Evolutionary conservation across 64 coral and sea anemone genomes (phyloP), one percentile per base, ranked within the genome.

Genomic region (Hydrozoanthus tunicans): DNA sequence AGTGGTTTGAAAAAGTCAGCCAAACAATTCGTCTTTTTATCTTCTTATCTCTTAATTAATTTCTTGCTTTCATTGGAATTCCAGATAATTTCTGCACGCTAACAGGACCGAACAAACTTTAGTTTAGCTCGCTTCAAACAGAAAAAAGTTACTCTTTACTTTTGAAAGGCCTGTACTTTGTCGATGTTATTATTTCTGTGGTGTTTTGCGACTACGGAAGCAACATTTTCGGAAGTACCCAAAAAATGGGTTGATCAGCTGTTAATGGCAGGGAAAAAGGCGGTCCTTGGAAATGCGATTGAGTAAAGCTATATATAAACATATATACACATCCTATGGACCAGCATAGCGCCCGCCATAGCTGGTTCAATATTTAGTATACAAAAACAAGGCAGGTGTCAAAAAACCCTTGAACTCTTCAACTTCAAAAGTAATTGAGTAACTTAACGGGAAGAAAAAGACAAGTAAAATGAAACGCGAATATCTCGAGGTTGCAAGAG

Each of bases 1-100:
- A 58, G 11, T 72, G 54, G 73, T 58, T 82, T 66, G 80, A 63
- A 59, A 43, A 43, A 52, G 60, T 61, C 61, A 73, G 83, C 67
- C 83, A 53, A 82, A 51, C 80, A 58, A 86, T 72, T 88, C 58
- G 56, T 7, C 15, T 63, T 85, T 73, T 88, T 88, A 88, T 88
- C 84, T 88, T 88, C 70, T 4, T 6, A 88, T 88, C 84, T 88
- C 84, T 59, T 88, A 88, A 88, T 88, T 88, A 88, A 88, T 88
- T 74, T 88, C 74, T 32, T 86, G 66, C 67, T 88, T 74, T 74
- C 20, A 75, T 88, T 88, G 24, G 23, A 60, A 43, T 74, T 60
- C 74, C 68, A 72, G 54, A 58, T 55, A 73, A 43, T 27, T 55
- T 72, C 12, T 59, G 84, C 84, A 88, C 84, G 84, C 69, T 70